Evolutionary conservation across 2,797 vertebrate genomes (phyloP).

Genomic region (Malurus splendens): DNA sequence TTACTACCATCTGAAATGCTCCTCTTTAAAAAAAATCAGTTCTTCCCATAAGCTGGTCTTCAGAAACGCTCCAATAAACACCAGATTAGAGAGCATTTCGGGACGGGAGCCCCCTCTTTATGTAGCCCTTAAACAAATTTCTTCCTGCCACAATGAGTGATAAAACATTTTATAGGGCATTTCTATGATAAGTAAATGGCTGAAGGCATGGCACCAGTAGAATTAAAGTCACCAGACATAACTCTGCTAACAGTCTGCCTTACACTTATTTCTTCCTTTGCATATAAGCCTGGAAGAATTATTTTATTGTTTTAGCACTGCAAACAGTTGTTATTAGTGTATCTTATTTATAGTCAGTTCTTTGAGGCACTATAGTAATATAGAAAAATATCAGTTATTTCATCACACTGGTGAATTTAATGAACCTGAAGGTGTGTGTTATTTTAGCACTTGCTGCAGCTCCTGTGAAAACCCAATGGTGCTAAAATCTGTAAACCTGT

Average conservation of each 20-base stretch:
- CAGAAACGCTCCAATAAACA: constrained; percentile 62
- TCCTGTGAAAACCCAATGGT: constrained; percentile 81
- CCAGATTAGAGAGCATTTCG: constrained; percentile 61
- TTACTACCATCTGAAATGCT: neutral
- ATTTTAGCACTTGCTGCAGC: constrained; percentile 86
- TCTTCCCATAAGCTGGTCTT: constrained; percentile 35
- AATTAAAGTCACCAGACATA: constrained; percentile 49
- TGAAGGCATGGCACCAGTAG: constrained; percentile 12
- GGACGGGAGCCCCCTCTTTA: constrained; percentile 25
- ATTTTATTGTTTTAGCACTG: constrained; percentile 70
- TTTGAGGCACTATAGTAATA: constrained; percentile 74
- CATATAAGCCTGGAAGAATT: constrained; percentile 68
- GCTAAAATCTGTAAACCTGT: constrained; percentile 88
- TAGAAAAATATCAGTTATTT: constrained; percentile 79
- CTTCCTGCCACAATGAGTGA: neutral
- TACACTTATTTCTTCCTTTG: constrained; percentile 58
- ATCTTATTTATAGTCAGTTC: constrained; percentile 74
- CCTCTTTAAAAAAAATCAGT: neutral
- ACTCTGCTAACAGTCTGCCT: constrained; percentile 34
- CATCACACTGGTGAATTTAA: constrained; percentile 81
- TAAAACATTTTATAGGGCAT: constrained; percentile 50
- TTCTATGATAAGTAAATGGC: constrained; percentile 52
- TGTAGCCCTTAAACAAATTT: constrained; percentile 55
- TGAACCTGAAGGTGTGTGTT: constrained; percentile 91
- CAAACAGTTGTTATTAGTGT: constrained; percentile 75